phyloP scores from a whole-genome alignment of 1,140 invertebrate genomes.

The Danaus melanippus region DNA sequence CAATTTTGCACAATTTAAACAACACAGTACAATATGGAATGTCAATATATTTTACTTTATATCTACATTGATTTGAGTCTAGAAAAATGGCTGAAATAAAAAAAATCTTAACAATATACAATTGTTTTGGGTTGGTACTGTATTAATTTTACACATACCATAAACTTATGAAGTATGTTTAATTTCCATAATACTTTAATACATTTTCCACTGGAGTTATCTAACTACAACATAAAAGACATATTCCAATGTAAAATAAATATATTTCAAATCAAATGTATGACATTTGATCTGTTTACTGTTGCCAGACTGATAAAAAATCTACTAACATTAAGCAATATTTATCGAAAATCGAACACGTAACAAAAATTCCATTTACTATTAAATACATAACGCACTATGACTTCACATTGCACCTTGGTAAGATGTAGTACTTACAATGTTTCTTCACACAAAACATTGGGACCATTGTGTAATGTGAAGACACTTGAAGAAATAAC shows the following conservation, averaged over 20 bases:
- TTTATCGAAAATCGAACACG: slow-evolving; percentile 66
- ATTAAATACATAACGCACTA: slow-evolving; percentile 59
- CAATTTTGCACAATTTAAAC: slow-evolving; percentile 51
- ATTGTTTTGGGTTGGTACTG: slow-evolving; percentile 39
- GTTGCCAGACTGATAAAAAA: slow-evolving; percentile 69
- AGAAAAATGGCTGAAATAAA: slow-evolving; percentile 61
- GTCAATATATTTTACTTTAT: slow-evolving; percentile 71
- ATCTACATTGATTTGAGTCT: slow-evolving; percentile 66
- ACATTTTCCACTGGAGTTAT: slow-evolving; percentile 58
- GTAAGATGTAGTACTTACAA: slow-evolving; percentile 2
- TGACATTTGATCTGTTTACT: slow-evolving; percentile 68
- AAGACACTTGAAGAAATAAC: slow-evolving; percentile 43
- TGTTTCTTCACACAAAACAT: neutral
- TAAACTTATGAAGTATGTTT: slow-evolving; percentile 38
- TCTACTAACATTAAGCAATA: slow-evolving; percentile 70
- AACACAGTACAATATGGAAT: slow-evolving; percentile 69
- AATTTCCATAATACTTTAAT: slow-evolving; percentile 48
- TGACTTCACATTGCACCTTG: slow-evolving; percentile 40
- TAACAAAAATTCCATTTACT: slow-evolving; percentile 66
- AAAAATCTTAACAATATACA: slow-evolving; percentile 66
- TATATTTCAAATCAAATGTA: slow-evolving; percentile 72
- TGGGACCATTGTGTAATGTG: slow-evolving; percentile 40
- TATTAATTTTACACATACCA: slow-evolving; percentile 37
- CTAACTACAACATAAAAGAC: slow-evolving; percentile 71
- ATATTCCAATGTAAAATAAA: slow-evolving; percentile 69